phyloP scores from a whole-genome alignment of 2,888 invertebrate genomes.

The Proisotoma minuta region DNA sequence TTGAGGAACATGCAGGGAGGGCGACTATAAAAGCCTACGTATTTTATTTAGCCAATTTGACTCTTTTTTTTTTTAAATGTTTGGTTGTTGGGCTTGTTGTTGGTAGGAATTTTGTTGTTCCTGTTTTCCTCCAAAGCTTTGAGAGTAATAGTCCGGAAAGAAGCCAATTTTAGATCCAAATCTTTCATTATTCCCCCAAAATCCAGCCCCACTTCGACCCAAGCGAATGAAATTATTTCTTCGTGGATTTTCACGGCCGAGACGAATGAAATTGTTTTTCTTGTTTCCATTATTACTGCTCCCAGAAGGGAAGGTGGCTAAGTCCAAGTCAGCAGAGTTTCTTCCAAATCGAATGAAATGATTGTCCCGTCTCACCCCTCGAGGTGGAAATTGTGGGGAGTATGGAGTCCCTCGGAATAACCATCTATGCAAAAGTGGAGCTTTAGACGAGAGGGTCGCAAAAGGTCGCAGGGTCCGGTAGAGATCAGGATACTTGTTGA shows the following conservation, averaged over 20 bases:
- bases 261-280: conserved; percentile 47
- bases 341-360: conserved; percentile 46
- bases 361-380: conserved; percentile 36
- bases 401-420: conserved; percentile 32
- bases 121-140: not conserved
- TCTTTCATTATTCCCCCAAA: conserved; percentile 14
- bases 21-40: too few relatives aligned
- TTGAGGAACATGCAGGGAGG: too few relatives aligned
- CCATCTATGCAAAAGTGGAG: not conserved
- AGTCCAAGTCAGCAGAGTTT: conserved; percentile 5
- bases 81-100: not conserved
- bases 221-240: conserved; percentile 46
- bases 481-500: not conserved
- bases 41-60: too few relatives aligned
- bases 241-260: conserved; percentile 46
- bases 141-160: conserved; percentile 9
- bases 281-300: conserved; percentile 33
- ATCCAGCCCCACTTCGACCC: conserved; percentile 39
- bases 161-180: conserved; percentile 12
- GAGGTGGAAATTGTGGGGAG: conserved; percentile 17
- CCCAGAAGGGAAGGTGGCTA: not conserved
- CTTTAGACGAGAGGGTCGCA: not conserved
- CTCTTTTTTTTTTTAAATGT: too few relatives aligned
- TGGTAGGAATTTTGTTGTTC: not conserved
- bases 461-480: not conserved